These are phyloP conservation scores for Phalacrocorax carbo DNA, from an alignment of 2,113 vertebrate genomes.

Conservation along the genomic window DNA sequence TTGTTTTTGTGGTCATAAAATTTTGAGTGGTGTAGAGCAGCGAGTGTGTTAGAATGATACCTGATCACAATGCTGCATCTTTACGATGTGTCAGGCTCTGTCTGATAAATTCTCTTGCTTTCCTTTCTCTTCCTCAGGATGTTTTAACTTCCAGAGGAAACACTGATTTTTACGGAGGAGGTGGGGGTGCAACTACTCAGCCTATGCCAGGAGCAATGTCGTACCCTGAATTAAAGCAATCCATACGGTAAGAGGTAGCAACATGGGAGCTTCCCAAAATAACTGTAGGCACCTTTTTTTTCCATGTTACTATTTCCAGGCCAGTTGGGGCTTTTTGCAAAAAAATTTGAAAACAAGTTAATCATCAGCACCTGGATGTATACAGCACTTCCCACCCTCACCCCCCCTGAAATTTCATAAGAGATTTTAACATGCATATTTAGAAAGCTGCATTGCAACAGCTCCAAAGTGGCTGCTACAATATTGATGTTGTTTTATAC, in stretches of 20 bases:
- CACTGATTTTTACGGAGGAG: background rate
- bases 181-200: background rate
- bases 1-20: slow-evolving; percentile 68
- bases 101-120: slow-evolving; percentile 56
- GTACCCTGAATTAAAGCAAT: background rate
- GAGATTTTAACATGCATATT: background rate
- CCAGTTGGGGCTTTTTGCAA: background rate
- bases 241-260: background rate
- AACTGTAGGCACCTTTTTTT: background rate
- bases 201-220: background rate
- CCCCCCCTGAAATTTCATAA: background rate
- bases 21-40: slow-evolving; percentile 60
- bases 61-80: slow-evolving; percentile 67
- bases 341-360: background rate
- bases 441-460: slow-evolving; percentile 15
- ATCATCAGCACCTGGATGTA: background rate
- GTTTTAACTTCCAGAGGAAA: slow-evolving; percentile 55
- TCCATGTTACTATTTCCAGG: background rate
- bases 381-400: background rate
- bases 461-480: slow-evolving; percentile 43
- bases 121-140: slow-evolving; percentile 46
- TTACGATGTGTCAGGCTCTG: slow-evolving; percentile 52
- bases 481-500: slow-evolving; percentile 50
- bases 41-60: slow-evolving; percentile 60
- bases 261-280: background rate